Percentiles rank a stretch among this genome's conserved stretches.
Evolutionary conservation across 2,797 vertebrate species (phyloP).

Genomic region (Naso thynnoides): DNA sequence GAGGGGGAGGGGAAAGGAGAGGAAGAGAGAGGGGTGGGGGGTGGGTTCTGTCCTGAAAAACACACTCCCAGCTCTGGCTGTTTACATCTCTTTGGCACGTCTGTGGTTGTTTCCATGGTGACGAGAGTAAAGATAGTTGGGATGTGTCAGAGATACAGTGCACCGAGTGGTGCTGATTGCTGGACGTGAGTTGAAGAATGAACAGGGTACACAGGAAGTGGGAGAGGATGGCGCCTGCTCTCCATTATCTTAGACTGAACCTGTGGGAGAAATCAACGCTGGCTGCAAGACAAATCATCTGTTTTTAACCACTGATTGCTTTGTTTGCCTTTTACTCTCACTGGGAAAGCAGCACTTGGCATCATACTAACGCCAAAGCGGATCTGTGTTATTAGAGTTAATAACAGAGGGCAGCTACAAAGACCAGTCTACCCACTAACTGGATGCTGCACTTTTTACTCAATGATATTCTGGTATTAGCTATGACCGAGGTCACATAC

Average conservation of each 20-base stretch:
- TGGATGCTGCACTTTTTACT: too few relatives aligned
- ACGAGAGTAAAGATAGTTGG: conserved; percentile 78
- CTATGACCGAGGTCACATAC: background rate
- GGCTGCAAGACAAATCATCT: background rate
- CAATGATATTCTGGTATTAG: background rate
- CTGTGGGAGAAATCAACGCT: conserved; percentile 13
- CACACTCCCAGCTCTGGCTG: conserved; percentile 65
- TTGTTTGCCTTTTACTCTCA: conserved; percentile 25
- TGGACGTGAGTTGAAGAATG: conserved; percentile 64
- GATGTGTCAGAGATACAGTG: conserved; percentile 65
- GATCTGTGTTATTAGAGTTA: conserved; percentile 14
- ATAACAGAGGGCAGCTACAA: conserved; percentile 8
- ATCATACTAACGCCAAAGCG: background rate
- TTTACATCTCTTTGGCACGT: conserved; percentile 78
- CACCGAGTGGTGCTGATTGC: conserved; percentile 42
- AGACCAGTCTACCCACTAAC: too few relatives aligned
- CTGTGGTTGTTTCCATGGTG: conserved; percentile 82
- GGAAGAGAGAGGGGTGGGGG: background rate
- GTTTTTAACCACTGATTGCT: conserved; percentile 11
- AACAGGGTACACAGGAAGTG: conserved; percentile 40
- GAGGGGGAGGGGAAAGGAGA: background rate
- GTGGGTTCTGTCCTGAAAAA: conserved; percentile 60
- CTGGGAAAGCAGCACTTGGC: conserved; percentile 13
- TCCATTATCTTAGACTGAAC: conserved; percentile 32
- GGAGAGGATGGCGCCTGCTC: conserved; percentile 18